Percentiles rank a stretch among this genome's conserved stretches.
phyloP scores from a whole-genome alignment of 2,797 vertebrate genomes.

The Epinephelus awoara region DNA sequence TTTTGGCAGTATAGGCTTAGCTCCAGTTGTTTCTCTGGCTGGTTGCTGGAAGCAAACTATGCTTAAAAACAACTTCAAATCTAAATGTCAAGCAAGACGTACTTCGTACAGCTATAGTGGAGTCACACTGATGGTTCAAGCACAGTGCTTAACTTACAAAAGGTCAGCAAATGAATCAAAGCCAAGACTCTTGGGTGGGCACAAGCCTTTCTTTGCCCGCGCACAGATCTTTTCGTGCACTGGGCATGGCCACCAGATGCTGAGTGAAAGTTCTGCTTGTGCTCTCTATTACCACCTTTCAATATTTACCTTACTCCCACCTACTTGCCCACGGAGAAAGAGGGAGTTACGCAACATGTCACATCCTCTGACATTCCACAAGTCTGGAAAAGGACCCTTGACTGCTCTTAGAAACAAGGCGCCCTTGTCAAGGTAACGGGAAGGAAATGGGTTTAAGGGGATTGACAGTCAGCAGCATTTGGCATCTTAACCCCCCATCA shows the following conservation, averaged over 20 bases:
- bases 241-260: slow-evolving; percentile 51
- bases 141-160: slow-evolving; percentile 21
- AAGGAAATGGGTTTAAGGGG: slow-evolving; percentile 59
- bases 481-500: slow-evolving; percentile 25
- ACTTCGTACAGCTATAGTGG: neutral
- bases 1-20: slow-evolving; percentile 2
- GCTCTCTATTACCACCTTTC: slow-evolving; percentile 35
- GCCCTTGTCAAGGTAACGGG: slow-evolving; percentile 64
- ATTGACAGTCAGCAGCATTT: slow-evolving; percentile 21
- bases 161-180: slow-evolving; percentile 38
- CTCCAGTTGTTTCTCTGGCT: neutral
- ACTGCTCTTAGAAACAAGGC: slow-evolving; percentile 70
- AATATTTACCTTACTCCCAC: slow-evolving; percentile 71
- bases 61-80: slow-evolving; percentile 4
- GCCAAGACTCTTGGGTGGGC: slow-evolving; percentile 47
- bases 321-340: slow-evolving; percentile 42
- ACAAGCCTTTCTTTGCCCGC: slow-evolving; percentile 37
- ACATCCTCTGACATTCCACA: slow-evolving; percentile 70
- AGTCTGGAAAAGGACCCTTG: slow-evolving; percentile 62
- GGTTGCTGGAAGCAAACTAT: slow-evolving; percentile 13
- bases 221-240: slow-evolving; percentile 23
- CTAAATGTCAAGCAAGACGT: neutral
- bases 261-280: slow-evolving; percentile 49
- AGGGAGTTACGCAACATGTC: slow-evolving; percentile 73
- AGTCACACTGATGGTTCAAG: slow-evolving; percentile 22